Base-by-base conservation (phyloP, 2,888 invertebrate species). In the Cyrtodaria siliqua region DNA sequence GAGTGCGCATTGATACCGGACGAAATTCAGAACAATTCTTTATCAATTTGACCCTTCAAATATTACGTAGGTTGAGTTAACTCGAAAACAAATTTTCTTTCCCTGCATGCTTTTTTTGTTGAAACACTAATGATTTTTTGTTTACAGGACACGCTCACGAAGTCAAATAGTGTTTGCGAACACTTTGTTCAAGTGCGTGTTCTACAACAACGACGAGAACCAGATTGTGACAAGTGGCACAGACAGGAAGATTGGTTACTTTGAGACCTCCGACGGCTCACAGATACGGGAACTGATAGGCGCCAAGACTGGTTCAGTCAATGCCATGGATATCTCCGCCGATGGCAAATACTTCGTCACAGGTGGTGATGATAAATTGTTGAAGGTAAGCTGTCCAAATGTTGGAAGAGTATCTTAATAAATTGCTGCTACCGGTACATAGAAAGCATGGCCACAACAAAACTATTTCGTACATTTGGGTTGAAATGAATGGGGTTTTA, bases 91-190 rank as follows among this genome's bases (percentile, higher is more conserved):
- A n/a, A n/a, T n/a, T n/a, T n/a, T n/a, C n/a, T n/a, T n/a, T n/a
- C n/a, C n/a, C n/a, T n/a, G n/a, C n/a, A n/a, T n/a, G n/a, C n/a
- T n/a, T n/a, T n/a, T n/a, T n/a, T n/a, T n/a, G n/a, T n/a, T n/a
- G n/a, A n/a, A n/a, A n/a, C n/a, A n/a, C n/a, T n/a, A n/a, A n/a
- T n/a, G n/a, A n/a, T n/a, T n/a, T n/a, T n/a, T n/a, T n/a, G n/a
- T 40, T 79, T 86, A 42, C 93, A 96, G 96, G 38, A 95, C 95
- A 6, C 93, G 95, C 79, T 94, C 95, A 2, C 91, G 98, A 8
- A 96, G 96, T 12, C 96, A 97, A 91, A 96, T 97, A 87, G 94
- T 98, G 86, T 96, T 97, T 92, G 96, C 96, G 2, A 97, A 97
- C 93, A 93, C 93, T 16, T 96, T 2, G 94, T 93, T 93, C 87